Evolutionary conservation across 1,140 invertebrate genomes (phyloP).

Genomic region (Macrobrachium rosenbergii): DNA sequence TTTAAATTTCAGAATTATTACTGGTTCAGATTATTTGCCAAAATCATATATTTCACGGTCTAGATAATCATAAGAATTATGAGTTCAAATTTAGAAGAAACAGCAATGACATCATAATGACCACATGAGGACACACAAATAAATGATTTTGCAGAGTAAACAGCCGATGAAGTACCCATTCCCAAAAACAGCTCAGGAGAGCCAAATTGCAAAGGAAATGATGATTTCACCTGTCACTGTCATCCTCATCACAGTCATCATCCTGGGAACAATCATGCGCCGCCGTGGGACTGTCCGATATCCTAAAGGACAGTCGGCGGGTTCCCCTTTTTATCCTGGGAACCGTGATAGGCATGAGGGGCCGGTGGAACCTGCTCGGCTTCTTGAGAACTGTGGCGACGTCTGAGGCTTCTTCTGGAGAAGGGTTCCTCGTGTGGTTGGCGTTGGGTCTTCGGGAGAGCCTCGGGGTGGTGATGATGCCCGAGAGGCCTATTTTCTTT

Average conservation of each 20-base stretch:
- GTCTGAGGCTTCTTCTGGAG: neutral
- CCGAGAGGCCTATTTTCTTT: constrained; percentile 26
- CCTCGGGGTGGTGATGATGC: constrained; percentile 38
- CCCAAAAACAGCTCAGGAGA: too few species aligned
- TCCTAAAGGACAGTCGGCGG: constrained; percentile 33
- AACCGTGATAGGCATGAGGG: constrained; percentile 44
- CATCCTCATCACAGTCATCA: neutral
- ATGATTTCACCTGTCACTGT: constrained; percentile 9
- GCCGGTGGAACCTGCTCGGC: constrained; percentile 19
- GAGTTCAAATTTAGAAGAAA: too few species aligned
- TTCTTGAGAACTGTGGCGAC: neutral
- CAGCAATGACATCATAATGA: too few species aligned
- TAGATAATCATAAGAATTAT: too few species aligned
- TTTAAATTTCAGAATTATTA: too few species aligned
- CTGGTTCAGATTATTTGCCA: too few species aligned
- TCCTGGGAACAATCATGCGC: neutral
- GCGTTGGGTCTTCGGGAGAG: constrained; percentile 3
- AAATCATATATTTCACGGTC: too few species aligned
- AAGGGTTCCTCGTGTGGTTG: neutral
- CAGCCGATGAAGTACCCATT: too few species aligned
- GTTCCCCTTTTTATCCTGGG: constrained; percentile 47
- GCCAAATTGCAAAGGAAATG: too few species aligned
- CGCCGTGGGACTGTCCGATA: too few species aligned
- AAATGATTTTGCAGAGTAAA: too few species aligned
- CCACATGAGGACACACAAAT: too few species aligned